Percentiles rank a stretch among this genome's conserved stretches.
Conservation (phyloP, 2,797 vertebrate genomes). For the Lacerta agilis region DNA sequence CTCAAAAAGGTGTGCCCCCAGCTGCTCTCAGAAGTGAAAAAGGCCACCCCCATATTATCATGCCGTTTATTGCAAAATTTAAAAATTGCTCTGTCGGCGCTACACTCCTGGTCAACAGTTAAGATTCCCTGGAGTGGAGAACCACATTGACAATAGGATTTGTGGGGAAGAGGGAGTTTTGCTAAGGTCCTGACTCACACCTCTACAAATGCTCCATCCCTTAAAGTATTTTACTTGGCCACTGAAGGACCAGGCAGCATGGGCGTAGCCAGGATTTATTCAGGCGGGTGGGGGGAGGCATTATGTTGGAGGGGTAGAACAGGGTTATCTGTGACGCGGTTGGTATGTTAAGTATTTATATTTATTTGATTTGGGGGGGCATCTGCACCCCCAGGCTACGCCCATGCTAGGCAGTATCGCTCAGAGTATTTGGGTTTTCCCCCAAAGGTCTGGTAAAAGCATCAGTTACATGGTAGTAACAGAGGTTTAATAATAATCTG, state of each 20-base stretch:
- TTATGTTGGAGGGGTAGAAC: too few relatives aligned
- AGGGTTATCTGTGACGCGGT: too few relatives aligned
- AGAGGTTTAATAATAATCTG: background rate
- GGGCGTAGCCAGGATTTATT: too few relatives aligned
- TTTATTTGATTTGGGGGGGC: too few relatives aligned
- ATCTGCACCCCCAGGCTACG: too few relatives aligned
- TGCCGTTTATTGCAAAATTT: too few relatives aligned
- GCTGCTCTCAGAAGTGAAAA: too few relatives aligned
- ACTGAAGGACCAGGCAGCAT: background rate
- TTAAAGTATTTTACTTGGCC: background rate
- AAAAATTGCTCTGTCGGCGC: background rate
- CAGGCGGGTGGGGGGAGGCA: too few relatives aligned
- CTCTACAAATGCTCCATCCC: background rate
- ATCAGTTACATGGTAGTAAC: background rate
- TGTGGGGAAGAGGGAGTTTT: background rate
- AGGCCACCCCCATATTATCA: too few relatives aligned
- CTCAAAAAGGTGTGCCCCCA: background rate
- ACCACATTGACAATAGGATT: background rate
- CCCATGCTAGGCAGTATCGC: background rate
- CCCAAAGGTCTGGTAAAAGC: background rate
- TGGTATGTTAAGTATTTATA: too few relatives aligned
- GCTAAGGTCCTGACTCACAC: background rate
- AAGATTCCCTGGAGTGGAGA: background rate
- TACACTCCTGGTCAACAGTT: background rate
- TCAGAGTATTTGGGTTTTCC: background rate